Evolutionary conservation across 2,797 vertebrate species (phyloP).

Genomic region (Poecile montanus): DNA sequence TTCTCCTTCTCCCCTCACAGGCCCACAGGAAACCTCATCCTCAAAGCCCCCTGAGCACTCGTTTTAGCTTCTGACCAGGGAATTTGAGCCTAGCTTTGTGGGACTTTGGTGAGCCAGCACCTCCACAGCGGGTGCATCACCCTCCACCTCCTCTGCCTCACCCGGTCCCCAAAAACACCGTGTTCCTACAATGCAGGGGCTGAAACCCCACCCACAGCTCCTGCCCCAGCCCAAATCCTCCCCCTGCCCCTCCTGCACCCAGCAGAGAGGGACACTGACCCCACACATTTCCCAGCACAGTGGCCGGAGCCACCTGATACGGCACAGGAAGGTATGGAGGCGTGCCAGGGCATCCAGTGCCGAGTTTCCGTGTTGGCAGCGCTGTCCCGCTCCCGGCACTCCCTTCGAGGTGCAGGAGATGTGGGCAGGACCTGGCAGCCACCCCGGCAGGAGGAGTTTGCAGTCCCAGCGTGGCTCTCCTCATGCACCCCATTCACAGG

Average conservation of each 20-base stretch:
- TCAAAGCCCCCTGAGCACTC: neutral
- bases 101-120: neutral
- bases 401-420: neutral
- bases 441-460: neutral
- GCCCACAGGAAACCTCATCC: neutral
- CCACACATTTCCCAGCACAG: fast-evolving
- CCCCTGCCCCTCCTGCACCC: fast-evolving
- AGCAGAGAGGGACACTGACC: neutral
- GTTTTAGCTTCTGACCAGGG: neutral
- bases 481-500: neutral
- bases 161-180: fast-evolving
- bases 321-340: neutral
- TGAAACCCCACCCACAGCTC: neutral
- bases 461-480: neutral
- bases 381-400: fast-evolving
- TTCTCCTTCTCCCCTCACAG: neutral
- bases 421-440: neutral
- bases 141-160: neutral
- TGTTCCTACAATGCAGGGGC: fast-evolving
- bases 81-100: neutral
- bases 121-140: fast-evolving
- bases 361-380: neutral
- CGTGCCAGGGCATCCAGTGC: neutral
- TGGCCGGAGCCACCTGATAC: fast-evolving
- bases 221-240: neutral